These are phyloP conservation scores for Mechanitis mazaeus DNA, from an alignment of 2,888 invertebrate genomes.

Conservation along the genomic window DNA sequence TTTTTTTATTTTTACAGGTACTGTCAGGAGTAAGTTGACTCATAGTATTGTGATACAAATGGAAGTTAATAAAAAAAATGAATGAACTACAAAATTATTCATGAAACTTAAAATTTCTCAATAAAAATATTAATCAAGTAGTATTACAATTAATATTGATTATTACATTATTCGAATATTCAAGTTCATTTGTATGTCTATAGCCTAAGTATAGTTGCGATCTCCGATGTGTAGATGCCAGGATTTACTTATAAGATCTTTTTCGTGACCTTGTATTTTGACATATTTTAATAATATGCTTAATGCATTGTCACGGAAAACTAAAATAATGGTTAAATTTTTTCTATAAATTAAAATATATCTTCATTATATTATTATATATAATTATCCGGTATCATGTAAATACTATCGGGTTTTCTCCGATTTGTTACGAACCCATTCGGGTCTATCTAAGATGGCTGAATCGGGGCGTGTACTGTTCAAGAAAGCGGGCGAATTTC, in stretches of 20 bases:
- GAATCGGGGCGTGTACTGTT: too few relatives aligned
- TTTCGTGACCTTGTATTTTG: conserved; percentile 12
- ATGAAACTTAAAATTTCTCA: conserved; percentile 6
- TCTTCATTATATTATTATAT: too few relatives aligned
- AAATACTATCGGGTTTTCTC: background rate
- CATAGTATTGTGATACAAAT: conserved; percentile 58
- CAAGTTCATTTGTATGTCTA: conserved; percentile 31
- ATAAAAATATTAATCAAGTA: background rate
- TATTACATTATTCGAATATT: conserved; percentile 1
- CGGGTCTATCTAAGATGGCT: too few relatives aligned
- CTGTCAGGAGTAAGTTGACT: conserved; percentile 38
- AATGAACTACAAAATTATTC: conserved; percentile 41
- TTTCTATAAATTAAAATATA: too few relatives aligned
- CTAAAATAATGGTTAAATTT: background rate
- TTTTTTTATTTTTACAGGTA: conserved; percentile 32
- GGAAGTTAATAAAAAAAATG: conserved; percentile 34
- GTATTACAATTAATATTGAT: background rate
- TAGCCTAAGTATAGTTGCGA: conserved; percentile 68
- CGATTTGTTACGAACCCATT: too few relatives aligned
- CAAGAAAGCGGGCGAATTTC: too few relatives aligned
- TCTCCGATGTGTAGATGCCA: conserved; percentile 62
- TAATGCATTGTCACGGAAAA: conserved; percentile 11
- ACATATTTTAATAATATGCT: conserved; percentile 3
- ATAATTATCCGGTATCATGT: background rate
- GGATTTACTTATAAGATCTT: conserved; percentile 34